These are phyloP conservation scores for Coregonus clupeaformis DNA, from an alignment of 2,113 vertebrate genomes.

Conservation along the genomic window DNA sequence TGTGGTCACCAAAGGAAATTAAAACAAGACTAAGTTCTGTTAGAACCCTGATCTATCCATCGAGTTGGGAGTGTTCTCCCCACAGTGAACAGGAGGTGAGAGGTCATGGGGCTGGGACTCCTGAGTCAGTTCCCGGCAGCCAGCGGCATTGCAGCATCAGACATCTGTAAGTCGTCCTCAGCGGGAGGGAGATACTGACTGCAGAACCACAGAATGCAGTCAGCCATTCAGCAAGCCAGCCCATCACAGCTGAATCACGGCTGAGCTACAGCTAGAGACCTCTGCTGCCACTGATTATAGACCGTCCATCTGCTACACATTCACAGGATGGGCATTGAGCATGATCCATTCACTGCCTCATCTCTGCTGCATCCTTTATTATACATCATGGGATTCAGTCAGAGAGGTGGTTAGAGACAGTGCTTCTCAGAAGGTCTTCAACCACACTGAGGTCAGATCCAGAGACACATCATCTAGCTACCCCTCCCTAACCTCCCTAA, in stretches of 20 bases:
- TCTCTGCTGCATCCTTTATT: not conserved
- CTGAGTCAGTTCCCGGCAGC: conserved; percentile 39
- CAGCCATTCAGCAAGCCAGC: no score
- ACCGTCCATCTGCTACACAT: conserved; percentile 41
- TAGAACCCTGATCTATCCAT: not conserved
- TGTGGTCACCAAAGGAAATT: not conserved
- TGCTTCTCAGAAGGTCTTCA: not conserved
- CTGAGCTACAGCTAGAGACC: not conserved
- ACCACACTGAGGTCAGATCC: conserved; percentile 6
- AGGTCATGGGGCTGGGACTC: not conserved
- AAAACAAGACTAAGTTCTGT: not conserved
- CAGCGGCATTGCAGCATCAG: conserved; percentile 17
- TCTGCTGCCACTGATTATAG: conserved; percentile 32
- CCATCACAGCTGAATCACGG: no score
- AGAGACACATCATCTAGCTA: not conserved
- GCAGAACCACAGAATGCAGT: not conserved
- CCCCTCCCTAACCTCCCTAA: conserved; percentile 11
- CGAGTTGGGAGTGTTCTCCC: no score
- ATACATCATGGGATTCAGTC: not conserved
- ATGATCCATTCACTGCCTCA: not conserved
- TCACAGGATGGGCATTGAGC: not conserved
- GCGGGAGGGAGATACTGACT: conserved; percentile 36
- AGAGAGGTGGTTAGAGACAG: not conserved
- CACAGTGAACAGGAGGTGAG: not conserved
- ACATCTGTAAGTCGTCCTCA: conserved; percentile 15